These are phyloP conservation scores for Lycaena phlaeas DNA, from an alignment of 2,888 invertebrate species.

Conservation along the genomic window DNA sequence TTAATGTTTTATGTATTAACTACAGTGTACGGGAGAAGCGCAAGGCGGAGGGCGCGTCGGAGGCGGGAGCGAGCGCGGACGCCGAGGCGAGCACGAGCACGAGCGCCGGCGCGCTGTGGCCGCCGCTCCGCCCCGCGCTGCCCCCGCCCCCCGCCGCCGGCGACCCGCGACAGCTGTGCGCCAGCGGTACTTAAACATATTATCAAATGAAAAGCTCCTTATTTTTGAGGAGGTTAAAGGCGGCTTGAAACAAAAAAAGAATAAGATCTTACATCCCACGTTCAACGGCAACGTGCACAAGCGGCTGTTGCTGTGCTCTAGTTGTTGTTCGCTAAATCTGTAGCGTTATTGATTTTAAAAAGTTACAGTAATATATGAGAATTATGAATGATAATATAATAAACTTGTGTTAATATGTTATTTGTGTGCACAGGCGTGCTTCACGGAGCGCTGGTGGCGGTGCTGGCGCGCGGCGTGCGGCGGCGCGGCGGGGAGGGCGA, in stretches of 20 bases:
- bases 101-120: conserved; percentile 43
- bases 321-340: too few relatives aligned
- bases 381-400: too few relatives aligned
- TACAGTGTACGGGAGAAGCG: conserved; percentile 52
- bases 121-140: conserved; percentile 43
- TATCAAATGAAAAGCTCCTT: too few relatives aligned
- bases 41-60: conserved; percentile 29
- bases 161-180: conserved; percentile 52
- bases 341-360: too few relatives aligned
- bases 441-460: conserved; percentile 79
- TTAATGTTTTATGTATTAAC: too few relatives aligned
- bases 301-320: too few relatives aligned
- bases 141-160: conserved; percentile 37
- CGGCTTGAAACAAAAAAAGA: too few relatives aligned
- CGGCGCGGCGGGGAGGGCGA: conserved; percentile 37
- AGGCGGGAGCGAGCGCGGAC: conserved; percentile 11
- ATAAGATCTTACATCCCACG: too few relatives aligned
- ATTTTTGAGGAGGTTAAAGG: too few relatives aligned
- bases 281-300: too few relatives aligned
- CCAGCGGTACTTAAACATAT: conserved; percentile 35
- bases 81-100: conserved; percentile 8
- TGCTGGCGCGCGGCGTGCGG: conserved; percentile 88
- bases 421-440: conserved; percentile 45
- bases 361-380: too few relatives aligned
- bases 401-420: too few relatives aligned